A percentile compares a stretch with the other conserved stretches of the same genome.
Evolutionary conservation across 2,113 vertebrate genomes (phyloP).

Genomic region (Cynopterus brachyotis): DNA sequence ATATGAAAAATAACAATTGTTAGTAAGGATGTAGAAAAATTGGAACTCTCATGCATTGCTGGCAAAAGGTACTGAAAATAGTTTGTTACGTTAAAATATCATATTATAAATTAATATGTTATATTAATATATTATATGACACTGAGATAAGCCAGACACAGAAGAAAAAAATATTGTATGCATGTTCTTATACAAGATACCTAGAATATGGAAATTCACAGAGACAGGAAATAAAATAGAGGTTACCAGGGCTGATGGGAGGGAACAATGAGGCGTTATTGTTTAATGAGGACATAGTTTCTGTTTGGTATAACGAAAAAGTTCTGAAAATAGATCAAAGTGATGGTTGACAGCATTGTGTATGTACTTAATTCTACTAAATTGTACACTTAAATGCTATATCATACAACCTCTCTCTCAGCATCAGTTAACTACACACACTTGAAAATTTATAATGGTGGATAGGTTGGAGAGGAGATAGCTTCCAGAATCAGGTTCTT

Average conservation of each 20-base stretch:
- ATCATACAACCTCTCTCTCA: neutral
- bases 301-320: neutral
- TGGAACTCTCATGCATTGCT: neutral
- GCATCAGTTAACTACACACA: neutral
- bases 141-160: neutral
- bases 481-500: neutral
- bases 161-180: neutral
- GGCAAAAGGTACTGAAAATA: neutral
- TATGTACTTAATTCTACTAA: neutral
- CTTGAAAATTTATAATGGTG: neutral
- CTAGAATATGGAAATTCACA: neutral
- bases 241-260: neutral
- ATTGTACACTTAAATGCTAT: neutral
- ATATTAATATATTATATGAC: neutral
- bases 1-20: slow-evolving; percentile 6
- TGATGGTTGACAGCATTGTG: neutral
- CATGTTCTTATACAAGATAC: neutral
- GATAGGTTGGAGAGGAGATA: neutral
- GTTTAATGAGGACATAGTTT: neutral
- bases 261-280: neutral
- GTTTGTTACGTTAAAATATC: neutral
- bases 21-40: neutral
- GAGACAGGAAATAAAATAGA: neutral
- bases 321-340: neutral
- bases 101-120: neutral